phyloP scores from a whole-genome alignment of 2,797 vertebrate species.

The Sebastes alutus region DNA sequence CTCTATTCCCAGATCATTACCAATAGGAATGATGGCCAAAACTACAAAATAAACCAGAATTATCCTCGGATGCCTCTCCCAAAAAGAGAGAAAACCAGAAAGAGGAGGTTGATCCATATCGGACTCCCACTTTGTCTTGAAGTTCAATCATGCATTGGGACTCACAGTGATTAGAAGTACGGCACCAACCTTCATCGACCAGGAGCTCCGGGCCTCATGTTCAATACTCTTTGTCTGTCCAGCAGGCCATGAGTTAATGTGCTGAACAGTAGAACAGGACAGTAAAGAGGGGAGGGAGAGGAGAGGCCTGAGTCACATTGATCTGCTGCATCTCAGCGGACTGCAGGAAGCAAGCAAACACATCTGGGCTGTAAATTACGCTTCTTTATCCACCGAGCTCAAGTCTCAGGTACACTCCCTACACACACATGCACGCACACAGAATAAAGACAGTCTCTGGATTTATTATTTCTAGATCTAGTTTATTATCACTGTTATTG shows the following conservation, averaged over 20 bases:
- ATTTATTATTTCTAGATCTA: slow-evolving; percentile 78
- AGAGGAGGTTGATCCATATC: slow-evolving; percentile 43
- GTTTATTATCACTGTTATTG: slow-evolving; percentile 86
- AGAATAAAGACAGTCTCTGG: slow-evolving; percentile 53
- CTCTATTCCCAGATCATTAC: not conserved
- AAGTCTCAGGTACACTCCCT: not conserved
- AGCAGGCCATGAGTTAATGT: slow-evolving; percentile 62
- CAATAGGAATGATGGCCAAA: not conserved
- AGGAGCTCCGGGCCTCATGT: slow-evolving; percentile 44
- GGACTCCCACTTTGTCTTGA: slow-evolving; percentile 53
- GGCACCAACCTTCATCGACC: slow-evolving; percentile 66
- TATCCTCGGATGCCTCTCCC: not conserved
- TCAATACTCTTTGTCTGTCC: slow-evolving; percentile 68
- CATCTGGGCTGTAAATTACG: slow-evolving; percentile 34
- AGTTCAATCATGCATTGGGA: slow-evolving; percentile 57
- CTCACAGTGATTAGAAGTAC: slow-evolving; percentile 64
- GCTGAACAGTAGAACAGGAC: slow-evolving; percentile 47
- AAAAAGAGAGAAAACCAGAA: not conserved
- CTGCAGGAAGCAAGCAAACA: slow-evolving; percentile 39
- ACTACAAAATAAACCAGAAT: not conserved
- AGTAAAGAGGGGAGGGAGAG: slow-evolving; percentile 16
- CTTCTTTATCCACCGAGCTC: slow-evolving; percentile 22
- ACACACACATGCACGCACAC: not conserved
- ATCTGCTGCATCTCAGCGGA: slow-evolving; percentile 63
- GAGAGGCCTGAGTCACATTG: slow-evolving; percentile 54